phyloP scores from a whole-genome alignment of 2,797 vertebrate species.

The Microcaecilia unicolor region DNA sequence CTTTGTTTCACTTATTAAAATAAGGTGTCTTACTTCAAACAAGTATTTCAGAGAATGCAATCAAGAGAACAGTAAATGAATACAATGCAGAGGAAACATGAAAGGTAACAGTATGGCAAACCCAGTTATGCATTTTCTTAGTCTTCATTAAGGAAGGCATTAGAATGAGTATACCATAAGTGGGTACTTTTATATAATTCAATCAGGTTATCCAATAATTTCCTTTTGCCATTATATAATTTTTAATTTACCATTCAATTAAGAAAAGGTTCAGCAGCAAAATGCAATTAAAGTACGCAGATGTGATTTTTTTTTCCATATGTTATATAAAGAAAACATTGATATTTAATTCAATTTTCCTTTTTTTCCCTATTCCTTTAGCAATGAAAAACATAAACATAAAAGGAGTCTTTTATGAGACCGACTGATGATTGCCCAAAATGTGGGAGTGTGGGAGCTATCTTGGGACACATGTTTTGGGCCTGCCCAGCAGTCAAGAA shows the following conservation, averaged over 20 bases:
- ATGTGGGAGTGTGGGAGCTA: no score
- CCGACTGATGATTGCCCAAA: no score
- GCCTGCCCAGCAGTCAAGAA: no score
- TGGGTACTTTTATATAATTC: conserved; percentile 2
- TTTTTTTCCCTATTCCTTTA: no score
- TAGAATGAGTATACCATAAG: conserved; percentile 7
- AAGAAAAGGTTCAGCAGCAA: conserved; percentile 10
- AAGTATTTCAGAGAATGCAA: conserved; percentile 39
- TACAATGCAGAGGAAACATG: conserved; percentile 37
- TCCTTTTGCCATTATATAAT: neutral
- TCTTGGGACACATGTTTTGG: no score
- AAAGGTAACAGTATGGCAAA: conserved; percentile 31
- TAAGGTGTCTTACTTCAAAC: conserved; percentile 57
- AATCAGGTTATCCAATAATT: conserved; percentile 4
- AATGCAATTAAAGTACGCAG: conserved; percentile 17
- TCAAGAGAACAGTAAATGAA: conserved; percentile 35
- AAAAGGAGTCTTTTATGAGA: no score
- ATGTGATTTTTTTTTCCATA: no score
- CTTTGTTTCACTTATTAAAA: conserved; percentile 58
- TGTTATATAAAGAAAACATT: no score
- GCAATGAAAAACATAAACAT: no score
- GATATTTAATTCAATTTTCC: no score
- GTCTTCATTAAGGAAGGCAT: conserved; percentile 26
- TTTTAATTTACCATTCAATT: conserved; percentile 18
- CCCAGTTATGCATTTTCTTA: conserved; percentile 21